Evolutionary conservation across 1,140 invertebrate genomes (phyloP).

Genomic region (Ridgeia piscesae): DNA sequence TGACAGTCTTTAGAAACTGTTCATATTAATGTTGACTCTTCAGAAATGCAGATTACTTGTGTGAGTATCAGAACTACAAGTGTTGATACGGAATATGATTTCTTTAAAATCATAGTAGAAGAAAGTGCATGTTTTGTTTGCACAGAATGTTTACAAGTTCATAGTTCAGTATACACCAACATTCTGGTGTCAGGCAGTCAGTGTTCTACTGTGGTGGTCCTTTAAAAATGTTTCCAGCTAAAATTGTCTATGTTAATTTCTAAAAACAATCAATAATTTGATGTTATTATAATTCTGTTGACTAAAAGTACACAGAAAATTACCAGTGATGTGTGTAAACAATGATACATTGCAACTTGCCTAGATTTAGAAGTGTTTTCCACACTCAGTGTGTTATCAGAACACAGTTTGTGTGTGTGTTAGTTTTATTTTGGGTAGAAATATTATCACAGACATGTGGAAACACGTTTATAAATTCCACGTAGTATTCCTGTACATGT

Average conservation of each 20-base stretch:
- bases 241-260: neutral
- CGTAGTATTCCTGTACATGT: neutral
- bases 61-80: neutral
- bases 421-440: neutral
- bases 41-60: too few relatives aligned
- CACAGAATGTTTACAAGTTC: neutral
- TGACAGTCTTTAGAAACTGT: too few relatives aligned
- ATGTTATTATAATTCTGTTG: too few relatives aligned
- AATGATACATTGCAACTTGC: neutral
- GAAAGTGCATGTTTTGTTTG: neutral
- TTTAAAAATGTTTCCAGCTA: neutral
- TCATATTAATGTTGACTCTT: too few relatives aligned
- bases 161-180: neutral
- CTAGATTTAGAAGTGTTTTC: neutral
- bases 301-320: neutral
- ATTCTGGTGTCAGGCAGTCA: neutral
- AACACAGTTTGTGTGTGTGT: neutral
- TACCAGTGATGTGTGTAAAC: neutral
- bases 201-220: neutral
- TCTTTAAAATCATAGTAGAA: neutral
- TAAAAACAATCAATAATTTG: neutral
- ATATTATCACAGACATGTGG: too few relatives aligned
- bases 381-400: neutral
- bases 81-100: neutral
- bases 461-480: too few relatives aligned